Evolutionary conservation across 2,888 invertebrate species (phyloP).

Genomic region (Sphecodes monilicornis): DNA sequence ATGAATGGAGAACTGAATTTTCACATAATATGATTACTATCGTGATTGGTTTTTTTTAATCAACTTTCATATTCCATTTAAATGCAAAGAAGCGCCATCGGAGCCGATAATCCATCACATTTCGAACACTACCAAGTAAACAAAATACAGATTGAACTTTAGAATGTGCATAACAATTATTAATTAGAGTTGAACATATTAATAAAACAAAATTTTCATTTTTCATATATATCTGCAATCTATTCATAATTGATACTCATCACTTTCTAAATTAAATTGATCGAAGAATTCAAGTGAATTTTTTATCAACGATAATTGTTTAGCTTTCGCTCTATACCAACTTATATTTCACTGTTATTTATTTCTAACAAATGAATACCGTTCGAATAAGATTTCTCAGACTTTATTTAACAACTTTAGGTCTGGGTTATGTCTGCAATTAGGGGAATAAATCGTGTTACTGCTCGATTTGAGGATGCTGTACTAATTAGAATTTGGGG

Average conservation of each 20-base stretch:
- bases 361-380: too few species aligned
- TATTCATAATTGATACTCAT: too few species aligned
- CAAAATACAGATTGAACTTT: neutral
- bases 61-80: slow-evolving; percentile 11
- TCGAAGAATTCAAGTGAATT: too few species aligned
- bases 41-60: slow-evolving; percentile 26
- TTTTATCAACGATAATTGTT: too few species aligned
- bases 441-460: neutral
- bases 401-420: neutral
- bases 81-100: slow-evolving; percentile 9
- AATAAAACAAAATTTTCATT: neutral
- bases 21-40: neutral
- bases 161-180: neutral
- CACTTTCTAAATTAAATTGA: neutral
- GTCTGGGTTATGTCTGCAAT: neutral
- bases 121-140: neutral
- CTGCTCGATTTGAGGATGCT: neutral
- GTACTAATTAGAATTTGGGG: neutral
- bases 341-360: neutral
- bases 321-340: neutral
- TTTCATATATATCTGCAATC: too few species aligned
- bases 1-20: neutral
- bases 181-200: neutral
- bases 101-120: neutral
- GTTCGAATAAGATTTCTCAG: neutral